Base-by-base conservation (phyloP, 2,113 vertebrate species). In the Athene cunicularia region DNA sequence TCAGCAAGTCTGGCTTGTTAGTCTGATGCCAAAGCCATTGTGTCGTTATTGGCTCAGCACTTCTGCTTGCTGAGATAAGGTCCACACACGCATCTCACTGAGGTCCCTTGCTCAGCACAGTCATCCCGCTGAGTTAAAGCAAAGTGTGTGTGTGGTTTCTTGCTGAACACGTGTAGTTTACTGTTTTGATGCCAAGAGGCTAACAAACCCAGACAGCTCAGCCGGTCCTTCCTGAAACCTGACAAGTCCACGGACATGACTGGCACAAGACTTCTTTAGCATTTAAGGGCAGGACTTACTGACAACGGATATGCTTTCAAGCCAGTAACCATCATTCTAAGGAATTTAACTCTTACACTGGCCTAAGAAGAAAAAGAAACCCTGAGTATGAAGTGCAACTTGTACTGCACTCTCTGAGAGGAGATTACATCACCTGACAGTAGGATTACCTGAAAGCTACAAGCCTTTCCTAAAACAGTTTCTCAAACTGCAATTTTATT, bases 41-140 rank as follows among this genome's bases (percentile, higher is more conserved):
- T 2, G 0, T n/a, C 2, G 4, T 70, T 67, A 8, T 14, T 4
- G 32, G 76, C 87, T 94, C 90, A 71, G 84, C 23, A 7, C 41
- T 84, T 12, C 76, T 87, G 83, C 84, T 86, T 23, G 68, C 80
- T 75, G 73, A 41, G 85, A 47, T 30, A 66, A 87, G 82, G 79
- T 71, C 75, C 83, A 32, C 6, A 5, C 11, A 18, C 2, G 0
- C 39, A 14, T 37, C 74, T 49, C 17, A 8, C 63, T 3, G 3
- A 63, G 53, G 71, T 35, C 45, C 74, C 86, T 84, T 88, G 91
- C 91, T 95, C 94, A 91, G 95, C 88, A 47, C 20, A 27, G 75
- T 23, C 9, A 5, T 30, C 63, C 91, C 10, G 83, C 86, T 93
- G 91, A 83, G 82, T 33, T 62, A 52, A 64, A 82, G 75, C 72